phyloP scores from a whole-genome alignment of 2,888 invertebrate species.

The Diarsia brunnea region DNA sequence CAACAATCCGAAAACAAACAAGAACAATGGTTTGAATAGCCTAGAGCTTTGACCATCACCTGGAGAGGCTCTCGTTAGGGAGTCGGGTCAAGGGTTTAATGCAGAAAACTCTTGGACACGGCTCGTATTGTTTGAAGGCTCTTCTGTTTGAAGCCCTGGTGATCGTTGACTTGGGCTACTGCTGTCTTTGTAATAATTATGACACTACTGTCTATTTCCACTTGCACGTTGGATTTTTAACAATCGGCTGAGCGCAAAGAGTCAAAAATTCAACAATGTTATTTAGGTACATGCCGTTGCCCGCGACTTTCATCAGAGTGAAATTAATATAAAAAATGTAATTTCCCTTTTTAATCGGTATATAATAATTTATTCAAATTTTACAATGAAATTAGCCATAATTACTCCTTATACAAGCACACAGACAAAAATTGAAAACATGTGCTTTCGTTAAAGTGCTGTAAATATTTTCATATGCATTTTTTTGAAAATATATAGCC shows the following conservation, averaged over 20 bases:
- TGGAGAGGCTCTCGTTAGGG: conserved; percentile 48
- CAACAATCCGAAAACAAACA: conserved; percentile 14
- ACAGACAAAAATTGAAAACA: too few species aligned
- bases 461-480: too few species aligned
- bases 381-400: too few species aligned
- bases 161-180: not conserved
- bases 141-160: not conserved
- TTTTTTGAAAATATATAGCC: too few species aligned
- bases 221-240: not conserved
- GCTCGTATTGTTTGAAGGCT: conserved; percentile 20
- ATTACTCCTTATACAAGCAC: too few species aligned
- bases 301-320: too few species aligned
- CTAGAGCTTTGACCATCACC: conserved; percentile 43
- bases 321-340: too few species aligned
- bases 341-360: too few species aligned
- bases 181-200: not conserved
- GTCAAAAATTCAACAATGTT: not conserved
- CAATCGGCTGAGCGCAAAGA: not conserved
- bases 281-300: not conserved
- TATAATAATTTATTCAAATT: too few species aligned
- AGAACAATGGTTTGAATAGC: conserved; percentile 18
- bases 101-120: conserved; percentile 31
- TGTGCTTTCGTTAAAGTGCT: too few species aligned
- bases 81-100: conserved; percentile 49
- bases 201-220: not conserved